These are phyloP conservation scores for Copsychus sechellarum DNA, from an alignment of 2,113 vertebrate genomes.

Conservation along the genomic window DNA sequence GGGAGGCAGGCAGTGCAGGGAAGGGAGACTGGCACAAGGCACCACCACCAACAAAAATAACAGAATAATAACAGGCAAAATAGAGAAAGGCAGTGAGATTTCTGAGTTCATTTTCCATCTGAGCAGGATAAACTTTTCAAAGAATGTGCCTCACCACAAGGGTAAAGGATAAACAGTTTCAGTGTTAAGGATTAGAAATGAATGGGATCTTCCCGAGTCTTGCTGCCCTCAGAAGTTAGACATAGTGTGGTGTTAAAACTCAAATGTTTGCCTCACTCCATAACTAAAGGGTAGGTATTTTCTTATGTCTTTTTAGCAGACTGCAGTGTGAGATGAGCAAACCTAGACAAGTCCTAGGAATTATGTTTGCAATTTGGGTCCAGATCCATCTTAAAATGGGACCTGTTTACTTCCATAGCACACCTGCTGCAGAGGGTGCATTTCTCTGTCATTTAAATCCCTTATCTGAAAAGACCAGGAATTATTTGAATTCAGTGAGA, in stretches of 20 bases:
- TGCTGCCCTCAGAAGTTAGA: background rate
- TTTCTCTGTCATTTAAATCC: background rate
- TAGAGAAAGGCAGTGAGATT: background rate
- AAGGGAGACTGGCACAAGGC: background rate
- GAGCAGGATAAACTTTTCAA: background rate
- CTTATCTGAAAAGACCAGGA: constrained; percentile 29
- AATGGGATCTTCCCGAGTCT: background rate
- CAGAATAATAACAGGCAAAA: background rate
- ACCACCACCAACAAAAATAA: background rate
- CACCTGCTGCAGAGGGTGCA: background rate
- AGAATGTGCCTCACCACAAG: background rate
- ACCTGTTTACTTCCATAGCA: background rate
- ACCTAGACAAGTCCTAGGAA: background rate
- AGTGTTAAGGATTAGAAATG: background rate
- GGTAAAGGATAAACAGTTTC: background rate
- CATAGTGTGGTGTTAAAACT: background rate
- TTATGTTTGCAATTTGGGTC: background rate
- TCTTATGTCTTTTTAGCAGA: background rate
- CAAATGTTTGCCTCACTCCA: background rate
- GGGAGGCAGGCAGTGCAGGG: background rate
- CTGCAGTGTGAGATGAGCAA: background rate
- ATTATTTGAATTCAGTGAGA: constrained; percentile 20
- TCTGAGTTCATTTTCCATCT: background rate
- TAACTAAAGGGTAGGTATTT: background rate
- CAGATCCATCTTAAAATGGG: background rate